Base-by-base conservation (phyloP, 2,797 vertebrate genomes). In the Chelonia mydas region DNA sequence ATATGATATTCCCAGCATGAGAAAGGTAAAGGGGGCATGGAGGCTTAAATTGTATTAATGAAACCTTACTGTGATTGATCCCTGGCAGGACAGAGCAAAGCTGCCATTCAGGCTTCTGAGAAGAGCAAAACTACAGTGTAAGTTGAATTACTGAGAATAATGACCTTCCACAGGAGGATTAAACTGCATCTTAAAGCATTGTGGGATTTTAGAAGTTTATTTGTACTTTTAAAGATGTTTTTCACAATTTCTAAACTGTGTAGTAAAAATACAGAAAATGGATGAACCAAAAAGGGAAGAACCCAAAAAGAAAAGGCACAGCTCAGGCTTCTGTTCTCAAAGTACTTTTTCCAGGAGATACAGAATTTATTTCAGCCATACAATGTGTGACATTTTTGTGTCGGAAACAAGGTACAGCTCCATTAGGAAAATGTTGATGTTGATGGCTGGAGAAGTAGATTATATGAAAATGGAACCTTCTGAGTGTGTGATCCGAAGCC, bases 1-100 rank as follows among this genome's bases (percentile, higher is more conserved):
- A 93, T 91, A 90, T 87, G 74, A 96, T 97, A 96, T 93, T 96
- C 96, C 76, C 89, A 93, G 96, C 95, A 97, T 94, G 96, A 97
- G 92, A 96, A 97, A 98, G 1, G 72, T 96, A 95, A 96, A 97
- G 95, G 88, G 49, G 59, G 88, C 84, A 89, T 28, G 57, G 84
- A 97, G 78, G 86, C 91, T 97, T 98, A 97, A 96, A 97, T 72
- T 94, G 89, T 92, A 80, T 97, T 98, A 96, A 90, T 87, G 95
- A 98, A 97, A 97, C 86, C 88, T 97, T 98, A 95, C 92, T 97
- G 55, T 96, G 91, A 95, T 96, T 88, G 81, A 94, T 81, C 90
- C 94, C 97, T 85, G 82, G 88, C 91, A 91, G 87, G 59, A 86
- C 33, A 96, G 85, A 94, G 57, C 90, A 96, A 95, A 93, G 95